Base-by-base conservation (phyloP, 1,140 invertebrate genomes). In the Platorchestia sp. region DNA sequence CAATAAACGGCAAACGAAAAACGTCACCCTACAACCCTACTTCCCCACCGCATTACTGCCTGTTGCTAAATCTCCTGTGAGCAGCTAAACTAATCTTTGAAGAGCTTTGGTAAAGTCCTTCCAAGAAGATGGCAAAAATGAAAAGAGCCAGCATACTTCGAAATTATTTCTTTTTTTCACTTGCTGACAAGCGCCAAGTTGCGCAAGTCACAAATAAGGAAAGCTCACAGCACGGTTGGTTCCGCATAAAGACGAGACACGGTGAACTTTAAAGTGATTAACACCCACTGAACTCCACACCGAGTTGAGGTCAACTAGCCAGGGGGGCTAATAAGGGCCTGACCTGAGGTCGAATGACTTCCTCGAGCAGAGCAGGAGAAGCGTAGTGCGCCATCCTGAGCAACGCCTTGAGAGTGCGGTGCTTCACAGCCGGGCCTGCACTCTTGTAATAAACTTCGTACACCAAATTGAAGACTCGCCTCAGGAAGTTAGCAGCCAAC, bases 311-410 rank as follows among this genome's bases (percentile, higher is more conserved):
- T 75, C 10, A 75, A 89, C 41, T 42, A 89, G 14, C 3, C 6
- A 86, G 36, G 36, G 87, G 42, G 27, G 14, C n/a, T 1, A 42
- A 89, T 22, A 14, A 89, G 41, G 27, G 45, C 95, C 95, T 90
- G 27, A 96, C 95, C 95, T 96, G 96, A 45, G 96, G 96, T 86
- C 96, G 95, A 16, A 96, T 95, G 41, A 96, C 96, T 45, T 96
- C 96, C 96, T 98, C 98, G 41, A 99, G 97, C 95, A 99, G 97
- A 97, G 99, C 98, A 16, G 98, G 98, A 96, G 98, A 98, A 5
- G 99, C 98, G 97, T 99, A 99, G 97, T 99, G 99, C 0, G 99
- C 98, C 98, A 99, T 99, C 95, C 99, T 98, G 40, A 99, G 97
- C 43, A 99, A 97, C n/a, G 99, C 99, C 97, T 99, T 98, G 45